Conservation (phyloP, 2,888 invertebrate species). For the Conomelus anceps region DNA sequence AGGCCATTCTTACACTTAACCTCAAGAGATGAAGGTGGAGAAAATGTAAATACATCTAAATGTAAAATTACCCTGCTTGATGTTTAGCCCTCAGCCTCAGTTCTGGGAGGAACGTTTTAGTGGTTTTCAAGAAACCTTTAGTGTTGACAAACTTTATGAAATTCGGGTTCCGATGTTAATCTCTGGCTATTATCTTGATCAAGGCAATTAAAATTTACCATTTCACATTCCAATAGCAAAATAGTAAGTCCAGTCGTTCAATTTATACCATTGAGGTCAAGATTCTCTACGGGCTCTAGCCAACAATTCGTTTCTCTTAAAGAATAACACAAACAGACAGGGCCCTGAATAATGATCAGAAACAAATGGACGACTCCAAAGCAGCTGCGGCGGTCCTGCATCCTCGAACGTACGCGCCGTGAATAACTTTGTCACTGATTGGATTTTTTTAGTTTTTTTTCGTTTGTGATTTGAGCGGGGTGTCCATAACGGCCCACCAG, state of each 20-base stretch:
- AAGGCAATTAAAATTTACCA: not conserved
- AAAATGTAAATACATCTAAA: too few species aligned
- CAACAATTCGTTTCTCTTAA: not conserved
- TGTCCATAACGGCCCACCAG: not conserved
- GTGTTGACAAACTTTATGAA: not conserved
- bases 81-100: too few species aligned
- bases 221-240: not conserved
- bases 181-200: not conserved
- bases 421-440: not conserved
- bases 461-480: not conserved
- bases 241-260: not conserved
- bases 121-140: too few species aligned
- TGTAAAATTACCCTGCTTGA: too few species aligned
- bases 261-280: not conserved
- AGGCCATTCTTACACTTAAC: too few species aligned
- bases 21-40: too few species aligned
- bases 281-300: not conserved
- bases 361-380: not conserved
- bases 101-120: too few species aligned
- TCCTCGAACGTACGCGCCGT: not conserved
- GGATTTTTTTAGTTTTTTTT: not conserved
- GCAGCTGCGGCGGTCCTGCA: not conserved
- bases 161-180: too few species aligned
- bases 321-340: not conserved
- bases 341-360: not conserved